Evolutionary conservation across 2,797 vertebrate genomes (phyloP).

Genomic region (Huso huso): DNA sequence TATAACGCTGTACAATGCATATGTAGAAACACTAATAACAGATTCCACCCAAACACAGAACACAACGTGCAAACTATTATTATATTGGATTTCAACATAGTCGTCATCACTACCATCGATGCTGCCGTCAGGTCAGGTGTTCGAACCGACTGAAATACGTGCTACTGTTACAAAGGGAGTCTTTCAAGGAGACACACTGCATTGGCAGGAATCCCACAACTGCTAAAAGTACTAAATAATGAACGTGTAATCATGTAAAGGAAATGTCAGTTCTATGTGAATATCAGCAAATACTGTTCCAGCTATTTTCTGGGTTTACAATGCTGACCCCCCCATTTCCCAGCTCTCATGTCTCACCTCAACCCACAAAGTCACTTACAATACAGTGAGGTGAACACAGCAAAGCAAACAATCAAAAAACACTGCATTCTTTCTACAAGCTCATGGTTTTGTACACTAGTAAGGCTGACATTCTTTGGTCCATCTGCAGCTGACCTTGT

Average conservation of each 20-base stretch:
- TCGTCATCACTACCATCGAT: too few relatives aligned
- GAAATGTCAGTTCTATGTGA: neutral
- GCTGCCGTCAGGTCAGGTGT: too few relatives aligned
- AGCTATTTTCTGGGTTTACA: neutral
- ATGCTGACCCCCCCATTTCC: neutral
- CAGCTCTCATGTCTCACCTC: neutral
- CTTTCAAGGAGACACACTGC: neutral
- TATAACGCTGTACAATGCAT: too few relatives aligned
- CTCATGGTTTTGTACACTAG: conserved; percentile 6
- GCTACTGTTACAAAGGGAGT: neutral
- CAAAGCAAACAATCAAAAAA: neutral
- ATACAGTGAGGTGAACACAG: neutral
- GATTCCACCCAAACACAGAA: too few relatives aligned
- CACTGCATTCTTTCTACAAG: conserved; percentile 1
- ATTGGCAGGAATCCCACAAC: neutral
- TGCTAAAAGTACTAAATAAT: neutral
- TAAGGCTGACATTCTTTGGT: conserved; percentile 24
- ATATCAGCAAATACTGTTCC: neutral
- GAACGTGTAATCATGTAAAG: neutral
- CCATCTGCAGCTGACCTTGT: conserved; percentile 28
- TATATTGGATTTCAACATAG: neutral
- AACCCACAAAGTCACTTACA: conserved; percentile 1
- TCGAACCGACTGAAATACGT: neutral
- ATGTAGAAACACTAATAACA: too few relatives aligned
- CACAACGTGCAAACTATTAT: neutral